phyloP scores from a whole-genome alignment of 2,888 invertebrate species.

The Philereme transversata region DNA sequence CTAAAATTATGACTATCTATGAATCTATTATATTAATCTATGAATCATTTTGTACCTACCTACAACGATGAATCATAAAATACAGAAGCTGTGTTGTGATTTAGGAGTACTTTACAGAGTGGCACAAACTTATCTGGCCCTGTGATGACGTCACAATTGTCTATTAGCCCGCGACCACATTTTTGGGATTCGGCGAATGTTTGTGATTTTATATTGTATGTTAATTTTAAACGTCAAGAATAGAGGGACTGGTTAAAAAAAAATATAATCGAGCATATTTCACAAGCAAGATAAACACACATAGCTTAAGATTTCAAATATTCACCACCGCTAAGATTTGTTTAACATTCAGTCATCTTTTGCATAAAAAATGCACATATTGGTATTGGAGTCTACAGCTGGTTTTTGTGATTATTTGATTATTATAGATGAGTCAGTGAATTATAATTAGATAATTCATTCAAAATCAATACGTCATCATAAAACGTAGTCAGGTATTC shows the following conservation, averaged over 20 bases:
- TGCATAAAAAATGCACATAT: neutral
- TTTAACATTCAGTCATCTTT: neutral
- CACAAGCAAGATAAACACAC: neutral
- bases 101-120: conserved; percentile 15
- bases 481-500: too few species aligned
- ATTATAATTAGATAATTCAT: too few species aligned
- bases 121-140: too few species aligned
- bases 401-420: too few species aligned
- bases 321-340: neutral
- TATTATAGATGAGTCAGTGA: too few species aligned
- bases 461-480: too few species aligned
- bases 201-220: too few species aligned
- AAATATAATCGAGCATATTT: too few species aligned
- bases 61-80: conserved; percentile 11
- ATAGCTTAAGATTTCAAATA: too few species aligned
- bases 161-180: neutral
- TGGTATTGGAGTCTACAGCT: neutral
- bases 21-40: conserved; percentile 16
- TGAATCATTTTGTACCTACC: conserved; percentile 12
- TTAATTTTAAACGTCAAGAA: too few species aligned
- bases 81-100: conserved; percentile 12
- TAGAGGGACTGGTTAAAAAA: too few species aligned
- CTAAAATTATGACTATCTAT: too few species aligned
- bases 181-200: neutral
- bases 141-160: neutral